Percentiles rank a stretch among this genome's conserved stretches.
phyloP scores from a whole-genome alignment of 2,797 vertebrate genomes.

The Enteromius treurensis region DNA sequence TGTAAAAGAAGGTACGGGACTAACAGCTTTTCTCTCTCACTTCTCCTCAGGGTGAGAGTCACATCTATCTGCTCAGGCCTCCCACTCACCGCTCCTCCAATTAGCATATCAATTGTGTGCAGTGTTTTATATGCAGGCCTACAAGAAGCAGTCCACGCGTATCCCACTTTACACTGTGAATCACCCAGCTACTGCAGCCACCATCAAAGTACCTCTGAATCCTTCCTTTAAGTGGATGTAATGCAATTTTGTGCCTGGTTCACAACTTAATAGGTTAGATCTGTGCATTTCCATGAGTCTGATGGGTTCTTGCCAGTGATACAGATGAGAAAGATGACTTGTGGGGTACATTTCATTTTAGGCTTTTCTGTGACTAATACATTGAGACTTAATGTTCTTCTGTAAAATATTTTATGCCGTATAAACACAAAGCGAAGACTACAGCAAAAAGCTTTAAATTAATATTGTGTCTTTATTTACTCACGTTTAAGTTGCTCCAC shows the following conservation, averaged over 20 bases:
- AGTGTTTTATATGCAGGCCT: slow-evolving; percentile 59
- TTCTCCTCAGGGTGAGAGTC: slow-evolving; percentile 44
- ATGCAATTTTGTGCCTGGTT: slow-evolving; percentile 31
- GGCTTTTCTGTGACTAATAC: not conserved
- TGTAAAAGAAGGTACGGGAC: slow-evolving; percentile 48
- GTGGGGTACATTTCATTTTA: slow-evolving; percentile 13
- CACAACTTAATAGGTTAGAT: slow-evolving; percentile 35
- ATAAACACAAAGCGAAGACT: not conserved
- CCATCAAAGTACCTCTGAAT: slow-evolving; percentile 38
- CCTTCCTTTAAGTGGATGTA: slow-evolving; percentile 43
- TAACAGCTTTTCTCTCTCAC: slow-evolving; percentile 47
- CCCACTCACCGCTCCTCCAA: slow-evolving; percentile 75
- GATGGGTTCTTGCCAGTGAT: slow-evolving; percentile 30
- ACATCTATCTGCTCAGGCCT: slow-evolving; percentile 69
- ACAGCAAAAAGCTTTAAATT: not conserved
- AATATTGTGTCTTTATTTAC: not conserved
- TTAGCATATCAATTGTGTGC: slow-evolving; percentile 77
- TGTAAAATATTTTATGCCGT: not conserved
- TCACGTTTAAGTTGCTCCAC: not conserved
- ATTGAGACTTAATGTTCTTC: not conserved
- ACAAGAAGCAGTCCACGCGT: slow-evolving; percentile 60
- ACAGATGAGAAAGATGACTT: slow-evolving; percentile 14
- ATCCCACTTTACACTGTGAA: slow-evolving; percentile 45
- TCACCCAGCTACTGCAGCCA: slow-evolving; percentile 38
- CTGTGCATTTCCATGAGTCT: slow-evolving; percentile 11